A percentile compares a stretch with the other conserved stretches of the same genome.
Conservation (phyloP, 2,113 vertebrate genomes). For the Sinocyclocheilus rhinocerous region DNA sequence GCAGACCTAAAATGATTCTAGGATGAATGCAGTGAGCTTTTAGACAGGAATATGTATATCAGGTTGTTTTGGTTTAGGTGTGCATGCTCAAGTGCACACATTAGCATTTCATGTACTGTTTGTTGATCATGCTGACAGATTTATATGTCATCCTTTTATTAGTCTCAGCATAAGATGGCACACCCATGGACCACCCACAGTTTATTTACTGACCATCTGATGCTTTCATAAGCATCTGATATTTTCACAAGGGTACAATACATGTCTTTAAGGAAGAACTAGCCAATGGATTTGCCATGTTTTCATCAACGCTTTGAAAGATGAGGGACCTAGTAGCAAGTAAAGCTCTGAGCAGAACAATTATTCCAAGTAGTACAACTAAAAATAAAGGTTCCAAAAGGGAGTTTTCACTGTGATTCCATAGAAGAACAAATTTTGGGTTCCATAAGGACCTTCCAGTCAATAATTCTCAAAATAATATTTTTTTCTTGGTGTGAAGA, state of each 20-base stretch:
- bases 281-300: neutral
- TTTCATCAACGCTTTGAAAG: neutral
- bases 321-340: neutral
- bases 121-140: slow-evolving; percentile 5
- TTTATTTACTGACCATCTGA: slow-evolving; percentile 6
- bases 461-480: too few species aligned
- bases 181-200: slow-evolving; percentile 1
- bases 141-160: neutral
- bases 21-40: slow-evolving; percentile 23
- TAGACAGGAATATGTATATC: slow-evolving; percentile 27
- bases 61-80: too few species aligned
- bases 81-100: slow-evolving; percentile 1
- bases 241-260: neutral
- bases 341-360: neutral
- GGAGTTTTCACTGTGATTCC: too few species aligned
- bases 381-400: too few species aligned
- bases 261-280: neutral
- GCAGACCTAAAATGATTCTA: neutral
- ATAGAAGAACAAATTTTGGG: too few species aligned
- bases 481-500: too few species aligned
- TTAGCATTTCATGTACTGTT: slow-evolving; percentile 3
- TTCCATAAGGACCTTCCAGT: too few species aligned
- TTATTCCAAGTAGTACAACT: neutral
- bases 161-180: neutral
- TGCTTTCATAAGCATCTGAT: neutral